Conservation (phyloP, 1,140 invertebrate species). For the Muscidifurax raptorellus region DNA sequence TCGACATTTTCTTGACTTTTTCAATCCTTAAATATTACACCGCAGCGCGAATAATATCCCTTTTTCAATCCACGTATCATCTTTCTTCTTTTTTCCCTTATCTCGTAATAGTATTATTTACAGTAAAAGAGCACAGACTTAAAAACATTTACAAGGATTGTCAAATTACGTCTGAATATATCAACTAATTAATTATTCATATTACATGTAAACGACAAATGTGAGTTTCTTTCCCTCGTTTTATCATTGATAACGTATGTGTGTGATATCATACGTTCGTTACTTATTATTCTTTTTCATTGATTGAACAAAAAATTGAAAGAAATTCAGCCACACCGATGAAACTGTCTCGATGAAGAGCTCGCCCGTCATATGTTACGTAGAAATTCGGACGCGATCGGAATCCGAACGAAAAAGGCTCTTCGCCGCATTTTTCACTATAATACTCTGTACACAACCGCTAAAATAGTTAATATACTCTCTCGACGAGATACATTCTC, state of each 20-base stretch:
- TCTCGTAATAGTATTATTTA: conserved; percentile 44
- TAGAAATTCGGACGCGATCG: neutral
- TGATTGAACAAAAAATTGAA: neutral
- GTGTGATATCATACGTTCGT: neutral
- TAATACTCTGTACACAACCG: neutral
- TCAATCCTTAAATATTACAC: conserved; percentile 44
- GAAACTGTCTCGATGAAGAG: neutral
- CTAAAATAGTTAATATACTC: neutral
- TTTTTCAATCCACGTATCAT: conserved; percentile 28
- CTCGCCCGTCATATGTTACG: neutral
- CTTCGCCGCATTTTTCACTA: neutral
- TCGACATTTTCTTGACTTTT: conserved; percentile 47
- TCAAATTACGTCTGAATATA: conserved; percentile 50
- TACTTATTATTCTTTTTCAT: neutral
- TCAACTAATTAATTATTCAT: conserved; percentile 42
- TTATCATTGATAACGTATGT: neutral
- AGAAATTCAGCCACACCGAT: neutral
- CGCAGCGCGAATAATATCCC: conserved; percentile 8
- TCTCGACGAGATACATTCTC: neutral
- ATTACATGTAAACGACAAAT: conserved; percentile 39
- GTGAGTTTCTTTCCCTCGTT: neutral
- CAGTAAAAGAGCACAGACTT: conserved; percentile 49
- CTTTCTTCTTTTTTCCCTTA: conserved; percentile 20
- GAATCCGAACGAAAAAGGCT: neutral
- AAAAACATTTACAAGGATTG: conserved; percentile 52